A percentile compares a stretch with the other conserved stretches of the same genome.
Evolutionary conservation across 2,888 invertebrate genomes (phyloP).

Genomic region (Byasa hedistus): DNA sequence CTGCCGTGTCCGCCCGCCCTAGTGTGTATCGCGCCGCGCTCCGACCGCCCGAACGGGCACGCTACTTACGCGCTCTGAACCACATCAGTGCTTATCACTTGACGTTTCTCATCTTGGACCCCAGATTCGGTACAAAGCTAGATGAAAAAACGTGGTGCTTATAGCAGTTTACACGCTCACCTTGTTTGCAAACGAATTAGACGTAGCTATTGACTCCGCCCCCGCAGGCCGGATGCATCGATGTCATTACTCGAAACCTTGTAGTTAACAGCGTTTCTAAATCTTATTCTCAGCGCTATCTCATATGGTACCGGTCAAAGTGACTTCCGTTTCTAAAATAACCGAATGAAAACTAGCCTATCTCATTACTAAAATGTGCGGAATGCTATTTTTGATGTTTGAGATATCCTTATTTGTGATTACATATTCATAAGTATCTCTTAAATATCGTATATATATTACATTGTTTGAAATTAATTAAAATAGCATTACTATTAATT

Average conservation of each 20-base stretch:
- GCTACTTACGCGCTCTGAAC: constrained; percentile 58
- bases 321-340: constrained; percentile 6
- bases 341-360: neutral
- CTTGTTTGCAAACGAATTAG: constrained; percentile 36
- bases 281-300: constrained; percentile 49
- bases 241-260: constrained; percentile 68
- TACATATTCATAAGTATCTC: constrained; percentile 14
- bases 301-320: constrained; percentile 34
- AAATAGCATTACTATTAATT: constrained; percentile 2
- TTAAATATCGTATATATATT: constrained; percentile 9
- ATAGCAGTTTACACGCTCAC: constrained; percentile 56
- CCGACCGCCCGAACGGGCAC: constrained; percentile 57
- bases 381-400: constrained; percentile 32
- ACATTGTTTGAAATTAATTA: neutral
- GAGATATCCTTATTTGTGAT: constrained; percentile 37
- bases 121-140: constrained; percentile 58
- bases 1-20: constrained; percentile 75
- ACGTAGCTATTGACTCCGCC: constrained; percentile 57
- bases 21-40: constrained; percentile 77
- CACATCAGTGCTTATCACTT: constrained; percentile 71
- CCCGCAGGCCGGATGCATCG: constrained; percentile 64
- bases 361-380: constrained; percentile 7
- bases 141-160: constrained; percentile 69
- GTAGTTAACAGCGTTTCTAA: constrained; percentile 60
- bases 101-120: constrained; percentile 68